A percentile compares a stretch with the other conserved stretches of the same genome.
Conservation (phyloP, 2,888 invertebrate genomes). For the Mesoligia furuncula region DNA sequence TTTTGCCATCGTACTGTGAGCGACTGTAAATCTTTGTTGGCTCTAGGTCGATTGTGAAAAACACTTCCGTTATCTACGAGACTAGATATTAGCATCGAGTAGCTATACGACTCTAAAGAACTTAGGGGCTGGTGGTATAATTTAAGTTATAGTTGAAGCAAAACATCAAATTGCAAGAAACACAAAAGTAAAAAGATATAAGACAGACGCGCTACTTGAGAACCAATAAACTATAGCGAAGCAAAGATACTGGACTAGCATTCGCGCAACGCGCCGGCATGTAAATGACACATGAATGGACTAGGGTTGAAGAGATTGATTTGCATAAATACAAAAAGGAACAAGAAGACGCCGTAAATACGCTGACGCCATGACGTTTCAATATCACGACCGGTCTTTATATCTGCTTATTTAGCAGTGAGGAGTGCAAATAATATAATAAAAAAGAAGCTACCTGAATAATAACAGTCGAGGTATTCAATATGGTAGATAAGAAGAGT, state of each 20-base stretch:
- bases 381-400: slow-evolving; percentile 46
- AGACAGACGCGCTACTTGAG: slow-evolving; percentile 62
- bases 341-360: slow-evolving; percentile 53
- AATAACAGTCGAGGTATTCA: slow-evolving; percentile 38
- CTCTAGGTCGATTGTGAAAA: slow-evolving; percentile 83
- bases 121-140: slow-evolving; percentile 68
- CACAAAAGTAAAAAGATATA: slow-evolving; percentile 64
- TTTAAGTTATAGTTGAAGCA: slow-evolving; percentile 68
- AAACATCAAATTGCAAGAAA: slow-evolving; percentile 61
- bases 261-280: slow-evolving; percentile 49
- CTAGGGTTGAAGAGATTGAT: slow-evolving; percentile 64
- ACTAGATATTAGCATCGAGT: slow-evolving; percentile 68
- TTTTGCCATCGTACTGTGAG: slow-evolving; percentile 80
- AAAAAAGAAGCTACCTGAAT: slow-evolving; percentile 31
- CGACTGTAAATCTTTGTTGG: slow-evolving; percentile 85
- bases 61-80: slow-evolving; percentile 77
- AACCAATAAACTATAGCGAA: slow-evolving; percentile 51
- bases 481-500: slow-evolving; percentile 51
- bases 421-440: slow-evolving; percentile 22
- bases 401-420: slow-evolving; percentile 29
- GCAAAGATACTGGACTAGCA: slow-evolving; percentile 51
- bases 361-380: slow-evolving; percentile 40
- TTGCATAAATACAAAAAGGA: slow-evolving; percentile 66
- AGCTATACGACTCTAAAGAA: slow-evolving; percentile 70
- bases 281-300: slow-evolving; percentile 73